A percentile compares a stretch with the other conserved stretches of the same genome.
Evolutionary conservation across 2,888 invertebrate genomes (phyloP).

Genomic region (Drosophila lutescens): DNA sequence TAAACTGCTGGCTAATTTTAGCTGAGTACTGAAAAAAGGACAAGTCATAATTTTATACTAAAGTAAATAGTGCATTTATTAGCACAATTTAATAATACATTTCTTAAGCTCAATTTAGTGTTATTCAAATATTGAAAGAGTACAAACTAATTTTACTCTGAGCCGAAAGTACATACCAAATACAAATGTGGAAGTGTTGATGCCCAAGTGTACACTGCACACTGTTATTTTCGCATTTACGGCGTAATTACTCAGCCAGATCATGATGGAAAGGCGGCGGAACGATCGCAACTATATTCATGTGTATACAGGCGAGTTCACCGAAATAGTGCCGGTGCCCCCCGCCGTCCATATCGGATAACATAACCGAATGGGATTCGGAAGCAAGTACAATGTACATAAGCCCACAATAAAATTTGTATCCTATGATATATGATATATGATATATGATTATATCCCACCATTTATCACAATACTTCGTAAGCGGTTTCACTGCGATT

Average conservation of each 20-base stretch:
- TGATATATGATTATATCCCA: no score
- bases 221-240: constrained; percentile 36
- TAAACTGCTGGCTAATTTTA: not conserved
- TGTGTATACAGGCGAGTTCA: constrained; percentile 7
- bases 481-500: not conserved
- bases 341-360: not conserved
- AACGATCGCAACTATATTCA: not conserved
- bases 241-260: constrained; percentile 38
- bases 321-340: not conserved
- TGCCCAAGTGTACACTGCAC: constrained; percentile 14
- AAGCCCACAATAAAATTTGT: no score
- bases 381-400: no score
- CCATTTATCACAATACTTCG: no score
- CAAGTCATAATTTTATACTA: not conserved
- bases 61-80: not conserved
- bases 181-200: constrained; percentile 15
- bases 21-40: not conserved
- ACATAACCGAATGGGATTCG: no score
- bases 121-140: constrained; percentile 1
- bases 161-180: constrained; percentile 6
- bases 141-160: constrained; percentile 7
- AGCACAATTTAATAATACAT: not conserved
- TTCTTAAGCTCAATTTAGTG: not conserved
- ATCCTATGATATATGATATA: no score
- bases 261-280: constrained; percentile 13